Conservation (phyloP, 2,888 invertebrate species). For the Callyntrura guangdongensis region DNA sequence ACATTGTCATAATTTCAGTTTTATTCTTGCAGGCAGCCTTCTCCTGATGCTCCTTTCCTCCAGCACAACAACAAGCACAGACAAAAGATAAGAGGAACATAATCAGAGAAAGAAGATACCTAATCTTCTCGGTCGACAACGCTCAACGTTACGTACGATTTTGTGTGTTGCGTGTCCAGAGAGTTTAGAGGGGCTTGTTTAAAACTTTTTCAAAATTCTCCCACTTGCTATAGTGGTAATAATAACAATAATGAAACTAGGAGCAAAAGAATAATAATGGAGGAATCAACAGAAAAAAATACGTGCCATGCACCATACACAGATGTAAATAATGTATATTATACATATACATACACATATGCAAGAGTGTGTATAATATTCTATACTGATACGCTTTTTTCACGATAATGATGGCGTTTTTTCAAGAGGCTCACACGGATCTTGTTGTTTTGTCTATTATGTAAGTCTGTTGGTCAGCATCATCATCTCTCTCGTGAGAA, state of each 20-base stretch:
- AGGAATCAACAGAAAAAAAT: neutral
- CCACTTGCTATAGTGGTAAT: neutral
- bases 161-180: slow-evolving; percentile 44
- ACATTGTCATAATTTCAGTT: neutral
- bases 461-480: slow-evolving; percentile 39
- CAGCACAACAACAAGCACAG: slow-evolving; percentile 36
- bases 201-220: slow-evolving; percentile 9
- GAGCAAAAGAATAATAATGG: neutral
- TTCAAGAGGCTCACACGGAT: slow-evolving; percentile 12
- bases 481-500: neutral
- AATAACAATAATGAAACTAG: slow-evolving; percentile 28
- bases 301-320: no score
- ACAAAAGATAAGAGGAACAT: neutral
- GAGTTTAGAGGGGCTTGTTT: neutral
- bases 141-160: neutral
- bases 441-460: neutral
- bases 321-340: no score
- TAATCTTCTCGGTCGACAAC: slow-evolving; percentile 7
- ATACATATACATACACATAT: neutral
- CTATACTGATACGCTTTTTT: neutral
- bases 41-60: slow-evolving; percentile 3
- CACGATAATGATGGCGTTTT: slow-evolving; percentile 48
- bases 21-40: neutral
- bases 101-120: neutral
- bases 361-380: neutral